Evolutionary conservation across 2,888 invertebrate genomes (phyloP).

Genomic region (Harpalus rubripes): DNA sequence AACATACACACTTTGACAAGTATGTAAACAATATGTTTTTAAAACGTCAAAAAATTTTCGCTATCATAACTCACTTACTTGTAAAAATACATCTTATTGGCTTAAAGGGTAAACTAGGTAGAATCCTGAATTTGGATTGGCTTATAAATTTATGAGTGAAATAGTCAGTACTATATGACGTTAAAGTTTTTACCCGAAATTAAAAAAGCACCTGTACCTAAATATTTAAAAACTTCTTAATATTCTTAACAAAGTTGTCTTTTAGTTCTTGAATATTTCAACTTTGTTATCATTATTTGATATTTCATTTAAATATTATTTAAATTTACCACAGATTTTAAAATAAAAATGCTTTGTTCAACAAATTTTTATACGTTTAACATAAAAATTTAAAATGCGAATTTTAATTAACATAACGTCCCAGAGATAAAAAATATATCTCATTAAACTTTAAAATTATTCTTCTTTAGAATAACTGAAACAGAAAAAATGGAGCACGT

Average conservation of each 20-base stretch:
- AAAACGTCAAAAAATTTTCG: too few species aligned
- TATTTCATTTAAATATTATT: not conserved
- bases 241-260: not conserved
- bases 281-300: not conserved
- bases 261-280: not conserved
- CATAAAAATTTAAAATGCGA: slow-evolving; percentile 32
- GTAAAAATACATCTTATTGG: too few species aligned
- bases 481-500: slow-evolving; percentile 31
- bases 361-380: not conserved
- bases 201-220: too few species aligned
- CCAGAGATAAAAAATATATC: slow-evolving; percentile 35
- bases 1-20: too few species aligned
- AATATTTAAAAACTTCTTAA: too few species aligned
- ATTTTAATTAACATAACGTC: slow-evolving; percentile 41
- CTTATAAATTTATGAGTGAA: too few species aligned
- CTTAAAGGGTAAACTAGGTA: too few species aligned
- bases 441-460: slow-evolving; percentile 41
- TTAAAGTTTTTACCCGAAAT: too few species aligned
- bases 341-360: slow-evolving; percentile 1
- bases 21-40: too few species aligned
- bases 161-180: too few species aligned
- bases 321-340: not conserved
- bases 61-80: too few species aligned
- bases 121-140: too few species aligned
- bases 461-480: slow-evolving; percentile 45